phyloP scores from a whole-genome alignment of 2,888 invertebrate species.

The Argyresthia albistria region DNA sequence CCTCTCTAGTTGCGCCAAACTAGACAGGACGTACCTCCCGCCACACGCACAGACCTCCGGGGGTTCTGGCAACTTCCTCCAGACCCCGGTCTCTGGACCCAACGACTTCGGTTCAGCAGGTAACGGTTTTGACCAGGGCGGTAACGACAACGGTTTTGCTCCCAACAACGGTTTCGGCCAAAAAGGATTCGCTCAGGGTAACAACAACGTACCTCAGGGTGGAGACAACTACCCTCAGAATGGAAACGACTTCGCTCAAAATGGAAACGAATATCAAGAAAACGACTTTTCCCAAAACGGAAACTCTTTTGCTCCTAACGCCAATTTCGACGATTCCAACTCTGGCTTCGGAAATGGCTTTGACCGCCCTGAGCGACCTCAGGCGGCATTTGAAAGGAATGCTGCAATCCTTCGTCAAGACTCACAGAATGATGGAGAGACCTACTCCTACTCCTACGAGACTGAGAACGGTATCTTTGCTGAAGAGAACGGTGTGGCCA shows the following conservation, averaged over 20 bases:
- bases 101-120: neutral
- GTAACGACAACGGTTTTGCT: neutral
- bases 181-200: neutral
- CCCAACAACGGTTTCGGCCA: neutral
- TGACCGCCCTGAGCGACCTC: conserved; percentile 35
- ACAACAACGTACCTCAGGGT: neutral
- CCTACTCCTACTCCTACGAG: conserved; percentile 48
- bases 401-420: conserved; percentile 54
- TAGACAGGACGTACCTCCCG: conserved; percentile 53
- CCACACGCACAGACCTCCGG: conserved; percentile 40
- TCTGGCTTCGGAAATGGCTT: neutral
- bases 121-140: neutral
- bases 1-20: conserved; percentile 40
- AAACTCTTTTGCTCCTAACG: conserved; percentile 14
- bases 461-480: conserved; percentile 58
- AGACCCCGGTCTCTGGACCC: conserved; percentile 26
- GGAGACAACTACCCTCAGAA: neutral
- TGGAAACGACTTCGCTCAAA: conserved; percentile 6
- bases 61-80: conserved; percentile 37
- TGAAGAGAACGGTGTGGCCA: conserved; percentile 53
- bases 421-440: conserved; percentile 48
- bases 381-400: conserved; percentile 46
- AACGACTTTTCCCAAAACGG: conserved; percentile 14
- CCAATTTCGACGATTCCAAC: neutral
- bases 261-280: conserved; percentile 9